Percentiles rank a stretch among this genome's conserved stretches.
phyloP scores from a whole-genome alignment of 2,797 vertebrate species.

The Danio albolineatus region DNA sequence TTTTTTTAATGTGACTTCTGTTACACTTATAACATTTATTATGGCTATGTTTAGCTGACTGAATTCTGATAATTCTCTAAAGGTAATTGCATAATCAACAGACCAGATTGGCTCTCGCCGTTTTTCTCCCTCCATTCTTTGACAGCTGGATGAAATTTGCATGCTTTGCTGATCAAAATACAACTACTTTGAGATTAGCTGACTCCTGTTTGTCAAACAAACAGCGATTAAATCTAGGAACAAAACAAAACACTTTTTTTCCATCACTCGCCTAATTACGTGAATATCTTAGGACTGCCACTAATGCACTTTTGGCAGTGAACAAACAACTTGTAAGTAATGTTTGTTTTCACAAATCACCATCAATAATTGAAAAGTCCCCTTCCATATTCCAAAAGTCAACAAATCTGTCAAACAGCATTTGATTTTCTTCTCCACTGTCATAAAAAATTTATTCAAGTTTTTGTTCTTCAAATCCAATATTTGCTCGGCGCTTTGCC shows the following conservation, averaged over 20 bases:
- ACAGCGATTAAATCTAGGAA: slow-evolving; percentile 14
- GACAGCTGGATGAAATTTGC: background rate
- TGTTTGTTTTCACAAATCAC: slow-evolving; percentile 54
- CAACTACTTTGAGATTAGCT: slow-evolving; percentile 2
- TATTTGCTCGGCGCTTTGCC: slow-evolving; percentile 51
- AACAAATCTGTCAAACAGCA: slow-evolving; percentile 52
- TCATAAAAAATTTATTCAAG: slow-evolving; percentile 54
- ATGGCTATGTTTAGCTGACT: background rate
- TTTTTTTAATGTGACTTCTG: too few relatives aligned
- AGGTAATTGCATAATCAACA: background rate
- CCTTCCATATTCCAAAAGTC: slow-evolving; percentile 54
- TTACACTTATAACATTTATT: too few relatives aligned
- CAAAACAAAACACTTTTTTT: background rate
- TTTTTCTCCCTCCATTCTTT: background rate
- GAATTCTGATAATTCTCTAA: background rate
- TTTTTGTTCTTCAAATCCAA: slow-evolving; percentile 61
- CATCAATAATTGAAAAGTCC: slow-evolving; percentile 59
- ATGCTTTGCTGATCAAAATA: slow-evolving; percentile 28
- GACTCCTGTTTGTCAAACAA: slow-evolving; percentile 30
- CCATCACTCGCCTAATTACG: background rate
- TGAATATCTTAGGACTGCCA: slow-evolving; percentile 25
- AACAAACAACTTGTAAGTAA: slow-evolving; percentile 53
- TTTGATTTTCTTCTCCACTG: slow-evolving; percentile 44
- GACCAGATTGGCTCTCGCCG: background rate
- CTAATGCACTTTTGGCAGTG: slow-evolving; percentile 50